Percentiles rank a stretch among this genome's conserved stretches.
phyloP scores from a whole-genome alignment of 1,140 invertebrate genomes.

The Tetramorium parvispinum region DNA sequence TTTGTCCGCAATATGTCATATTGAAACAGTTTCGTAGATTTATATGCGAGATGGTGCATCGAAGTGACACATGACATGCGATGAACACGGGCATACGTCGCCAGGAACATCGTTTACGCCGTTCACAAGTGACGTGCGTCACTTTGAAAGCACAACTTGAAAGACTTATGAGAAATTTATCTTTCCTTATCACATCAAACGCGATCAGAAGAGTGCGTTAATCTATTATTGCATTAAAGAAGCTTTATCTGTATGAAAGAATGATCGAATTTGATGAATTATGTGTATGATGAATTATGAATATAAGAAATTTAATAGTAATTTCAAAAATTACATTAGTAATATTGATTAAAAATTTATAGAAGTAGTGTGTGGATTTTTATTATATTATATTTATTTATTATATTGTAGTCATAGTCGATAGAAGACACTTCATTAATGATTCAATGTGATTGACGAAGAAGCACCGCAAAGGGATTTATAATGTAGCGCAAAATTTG shows the following conservation, averaged over 20 bases:
- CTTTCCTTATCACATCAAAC: constrained; percentile 8
- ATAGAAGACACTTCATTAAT: background rate
- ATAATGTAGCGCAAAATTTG: constrained; percentile 56
- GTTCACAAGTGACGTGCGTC: constrained; percentile 33
- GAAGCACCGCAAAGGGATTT: constrained; percentile 15
- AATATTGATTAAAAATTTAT: background rate
- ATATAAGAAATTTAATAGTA: background rate
- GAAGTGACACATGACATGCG: constrained; percentile 36
- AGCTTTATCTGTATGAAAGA: background rate
- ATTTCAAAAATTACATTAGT: constrained; percentile 1
- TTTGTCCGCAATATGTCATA: constrained; percentile 33
- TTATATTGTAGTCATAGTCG: background rate
- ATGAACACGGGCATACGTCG: constrained; percentile 33
- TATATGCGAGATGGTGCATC: constrained; percentile 32
- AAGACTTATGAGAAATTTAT: constrained; percentile 22
- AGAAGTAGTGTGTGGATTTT: background rate
- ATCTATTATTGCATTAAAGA: background rate
- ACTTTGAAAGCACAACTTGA: constrained; percentile 37
- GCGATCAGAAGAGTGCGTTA: background rate
- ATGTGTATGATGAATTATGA: background rate
- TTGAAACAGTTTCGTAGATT: constrained; percentile 38
- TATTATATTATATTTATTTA: too few species aligned
- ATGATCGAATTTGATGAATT: background rate
- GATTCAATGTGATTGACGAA: background rate
- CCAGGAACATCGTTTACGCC: constrained; percentile 37